Base-by-base conservation (phyloP, 2,113 vertebrate genomes). In the Columbina picui region DNA sequence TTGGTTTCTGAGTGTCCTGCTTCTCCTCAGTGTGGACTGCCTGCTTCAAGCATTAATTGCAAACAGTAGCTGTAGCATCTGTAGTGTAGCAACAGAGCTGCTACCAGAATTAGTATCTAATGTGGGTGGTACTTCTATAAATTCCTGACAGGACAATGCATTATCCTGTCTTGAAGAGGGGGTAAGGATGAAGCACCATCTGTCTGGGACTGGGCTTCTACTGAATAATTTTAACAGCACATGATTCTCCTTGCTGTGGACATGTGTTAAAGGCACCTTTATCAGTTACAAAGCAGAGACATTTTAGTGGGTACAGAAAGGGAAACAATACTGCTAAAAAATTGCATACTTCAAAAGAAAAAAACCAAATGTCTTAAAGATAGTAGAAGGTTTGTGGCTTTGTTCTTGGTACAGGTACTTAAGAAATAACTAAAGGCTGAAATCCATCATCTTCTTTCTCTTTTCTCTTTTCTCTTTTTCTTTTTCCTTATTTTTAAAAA, bases 101-200 rank as follows among this genome's bases (percentile, higher is more conserved):
- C 65, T 85, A 79, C 45, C n/a, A 79, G 45, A 84, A 94, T 93
- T 89, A 94, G 61, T 55, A 76, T 61, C 67, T 73, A 75, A 63
- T 89, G 57, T 87, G 61, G 93, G 67, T 87, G 84, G n/a, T 78
- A 80, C 55, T 91, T 95, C 61, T 59, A 84, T 93, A 95, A 94
- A 85, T 97, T 53, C 65, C 65, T 91, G 56, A 68, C 9, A 27
- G 77, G 69, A 79, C 91, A 94, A 82, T 60, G 29, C 61, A 82
- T 87, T 94, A 75, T 60, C 19, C 43, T 92, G 61, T 39, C 65
- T 71, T 95, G 89, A 94, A 82, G 69, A 95, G 69, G 29, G 69
- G 19, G 81, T 84, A 74, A 81, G 79, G 70, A 79, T 96, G 91
- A 91, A 95, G 74, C 53, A 93, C 87, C 84, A 71, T 91, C 91